phyloP scores from a whole-genome alignment of 2,113 vertebrate species.

The Eretmochelys imbricata region DNA sequence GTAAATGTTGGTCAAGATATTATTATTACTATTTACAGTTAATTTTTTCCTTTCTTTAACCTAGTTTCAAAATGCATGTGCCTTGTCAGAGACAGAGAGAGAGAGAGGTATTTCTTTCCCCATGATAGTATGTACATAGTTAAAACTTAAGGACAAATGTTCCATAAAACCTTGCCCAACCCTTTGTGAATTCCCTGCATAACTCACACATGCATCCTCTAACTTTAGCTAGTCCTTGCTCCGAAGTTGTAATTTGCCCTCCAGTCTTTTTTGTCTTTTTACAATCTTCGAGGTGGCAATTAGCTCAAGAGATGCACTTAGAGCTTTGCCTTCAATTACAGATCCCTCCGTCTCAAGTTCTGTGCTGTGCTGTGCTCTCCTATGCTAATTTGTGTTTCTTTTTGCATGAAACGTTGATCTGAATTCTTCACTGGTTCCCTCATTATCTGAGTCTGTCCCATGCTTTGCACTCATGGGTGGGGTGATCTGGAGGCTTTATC shows the following conservation, averaged over 20 bases:
- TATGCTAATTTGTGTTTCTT: constrained; percentile 43
- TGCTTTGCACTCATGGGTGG: constrained; percentile 53
- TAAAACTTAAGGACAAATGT: constrained; percentile 76
- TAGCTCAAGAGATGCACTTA: constrained; percentile 61
- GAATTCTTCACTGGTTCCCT: constrained; percentile 59
- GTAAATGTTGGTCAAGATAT: not conserved
- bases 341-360: constrained; percentile 42
- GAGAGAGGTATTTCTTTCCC: not conserved
- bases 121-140: constrained; percentile 31
- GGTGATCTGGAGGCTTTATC: constrained; percentile 34
- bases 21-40: rapidly evolving
- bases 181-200: constrained; percentile 64
- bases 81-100: not conserved
- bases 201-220: constrained; percentile 57
- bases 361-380: constrained; percentile 2
- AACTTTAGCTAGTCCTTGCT: constrained; percentile 40
- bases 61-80: not conserved
- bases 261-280: constrained; percentile 53
- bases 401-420: constrained; percentile 46
- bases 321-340: constrained; percentile 56
- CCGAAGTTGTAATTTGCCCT: constrained; percentile 57
- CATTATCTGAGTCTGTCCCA: constrained; percentile 48
- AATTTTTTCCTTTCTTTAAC: not conserved
- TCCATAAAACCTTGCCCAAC: constrained; percentile 65
- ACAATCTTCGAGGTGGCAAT: constrained; percentile 58